Conservation (phyloP, 2,888 invertebrate genomes). For the Ochropleura plecta region DNA sequence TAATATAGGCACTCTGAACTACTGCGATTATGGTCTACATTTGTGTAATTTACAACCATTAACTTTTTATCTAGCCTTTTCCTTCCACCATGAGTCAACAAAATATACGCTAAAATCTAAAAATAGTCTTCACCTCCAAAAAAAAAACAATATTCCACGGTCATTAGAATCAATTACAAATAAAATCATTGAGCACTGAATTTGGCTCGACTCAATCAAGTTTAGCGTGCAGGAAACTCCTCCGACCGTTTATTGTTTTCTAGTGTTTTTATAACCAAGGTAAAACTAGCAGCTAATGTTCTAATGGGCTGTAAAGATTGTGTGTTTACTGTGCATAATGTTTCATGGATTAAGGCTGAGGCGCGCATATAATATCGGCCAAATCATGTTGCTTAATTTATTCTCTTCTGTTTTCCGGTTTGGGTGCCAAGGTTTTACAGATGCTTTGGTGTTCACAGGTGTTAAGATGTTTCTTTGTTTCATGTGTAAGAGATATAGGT, state of each 20-base stretch:
- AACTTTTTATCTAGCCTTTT: constrained; percentile 9
- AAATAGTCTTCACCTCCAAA: constrained; percentile 15
- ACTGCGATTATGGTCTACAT: background rate
- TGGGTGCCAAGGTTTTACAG: constrained; percentile 49
- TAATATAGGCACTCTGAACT: background rate
- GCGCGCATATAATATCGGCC: constrained; percentile 45
- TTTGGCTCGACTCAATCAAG: constrained; percentile 38
- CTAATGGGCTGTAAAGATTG: constrained; percentile 51
- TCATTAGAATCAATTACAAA: constrained; percentile 43
- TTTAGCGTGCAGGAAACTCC: constrained; percentile 68
- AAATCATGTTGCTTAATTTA: constrained; percentile 33
- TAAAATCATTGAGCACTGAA: constrained; percentile 43
- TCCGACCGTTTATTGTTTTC: constrained; percentile 69
- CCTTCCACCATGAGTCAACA: constrained; percentile 17
- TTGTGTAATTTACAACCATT: background rate
- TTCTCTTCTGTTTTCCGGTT: constrained; percentile 51
- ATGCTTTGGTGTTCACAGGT: constrained; percentile 28
- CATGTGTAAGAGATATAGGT: background rate
- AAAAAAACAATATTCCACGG: constrained; percentile 44
- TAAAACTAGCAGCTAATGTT: constrained; percentile 54
- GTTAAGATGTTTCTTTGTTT: constrained; percentile 27
- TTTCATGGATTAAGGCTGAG: constrained; percentile 35
- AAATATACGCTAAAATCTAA: background rate
- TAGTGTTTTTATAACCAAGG: constrained; percentile 67
- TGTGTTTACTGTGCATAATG: constrained; percentile 40